phyloP scores from a whole-genome alignment of 2,888 invertebrate species.

The Zygogramma bicolorata region DNA sequence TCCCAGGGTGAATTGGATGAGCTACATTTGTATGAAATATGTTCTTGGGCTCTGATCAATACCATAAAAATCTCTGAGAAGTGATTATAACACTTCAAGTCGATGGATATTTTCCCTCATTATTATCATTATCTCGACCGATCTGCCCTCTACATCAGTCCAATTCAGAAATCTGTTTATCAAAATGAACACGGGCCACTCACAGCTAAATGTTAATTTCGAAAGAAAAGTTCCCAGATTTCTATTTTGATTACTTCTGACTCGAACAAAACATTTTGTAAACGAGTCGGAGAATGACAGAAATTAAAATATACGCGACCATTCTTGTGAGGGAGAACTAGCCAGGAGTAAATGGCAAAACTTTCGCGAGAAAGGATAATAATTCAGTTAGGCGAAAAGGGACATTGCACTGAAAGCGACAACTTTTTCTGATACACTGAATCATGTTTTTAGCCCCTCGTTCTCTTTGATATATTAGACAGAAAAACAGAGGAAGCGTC shows the following conservation, averaged over 20 bases:
- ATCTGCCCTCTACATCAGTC: not conserved
- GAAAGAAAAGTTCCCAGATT: conserved; percentile 40
- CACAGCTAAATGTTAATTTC: conserved; percentile 41
- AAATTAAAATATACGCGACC: conserved; percentile 62
- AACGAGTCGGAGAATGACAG: conserved; percentile 51
- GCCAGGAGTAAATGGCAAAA: conserved; percentile 59
- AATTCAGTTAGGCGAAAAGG: conserved; percentile 61
- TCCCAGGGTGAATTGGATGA: too few species aligned
- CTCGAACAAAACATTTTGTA: conserved; percentile 48
- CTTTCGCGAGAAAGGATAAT: conserved; percentile 62
- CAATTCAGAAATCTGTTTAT: conserved; percentile 9
- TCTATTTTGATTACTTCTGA: conserved; percentile 46
- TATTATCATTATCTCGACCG: not conserved
- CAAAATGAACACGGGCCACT: conserved; percentile 33
- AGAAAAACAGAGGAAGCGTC: conserved; percentile 31
- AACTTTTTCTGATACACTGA: conserved; percentile 57
- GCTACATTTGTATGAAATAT: too few species aligned
- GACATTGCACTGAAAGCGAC: conserved; percentile 56
- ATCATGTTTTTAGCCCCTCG: conserved; percentile 49
- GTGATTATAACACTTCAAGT: too few species aligned
- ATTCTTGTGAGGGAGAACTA: conserved; percentile 55
- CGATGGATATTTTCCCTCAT: too few species aligned
- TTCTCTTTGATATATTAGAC: conserved; percentile 42
- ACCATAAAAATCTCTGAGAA: too few species aligned
- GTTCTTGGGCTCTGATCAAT: too few species aligned